A percentile compares a stretch with the other conserved stretches of the same genome.
These are phyloP conservation scores for Falco novaeseelandiae DNA, from an alignment of 2,797 vertebrate genomes.

Conservation along the genomic window DNA sequence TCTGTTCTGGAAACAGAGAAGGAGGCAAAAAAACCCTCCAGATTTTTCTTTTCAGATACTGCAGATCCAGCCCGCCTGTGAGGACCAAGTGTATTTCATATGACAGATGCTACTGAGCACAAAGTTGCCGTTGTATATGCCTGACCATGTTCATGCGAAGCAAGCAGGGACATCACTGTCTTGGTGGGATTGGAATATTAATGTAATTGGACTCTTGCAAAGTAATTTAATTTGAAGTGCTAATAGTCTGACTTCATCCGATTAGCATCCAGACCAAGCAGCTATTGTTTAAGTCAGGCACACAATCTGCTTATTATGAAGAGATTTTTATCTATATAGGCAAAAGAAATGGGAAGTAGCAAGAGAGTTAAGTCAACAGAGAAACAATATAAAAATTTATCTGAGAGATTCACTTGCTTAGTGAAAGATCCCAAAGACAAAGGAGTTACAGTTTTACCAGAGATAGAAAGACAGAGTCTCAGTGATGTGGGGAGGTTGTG, in stretches of 20 bases:
- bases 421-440: slow-evolving; percentile 23
- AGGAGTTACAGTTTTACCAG: neutral
- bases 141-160: neutral
- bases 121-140: neutral
- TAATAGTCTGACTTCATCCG: slow-evolving; percentile 6
- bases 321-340: neutral
- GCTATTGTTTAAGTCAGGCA: slow-evolving; percentile 5
- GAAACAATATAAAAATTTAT: neutral
- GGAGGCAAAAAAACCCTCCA: neutral
- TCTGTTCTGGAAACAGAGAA: neutral
- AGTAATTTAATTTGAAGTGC: slow-evolving; percentile 28
- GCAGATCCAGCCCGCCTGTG: neutral
- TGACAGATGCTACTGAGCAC: neutral
- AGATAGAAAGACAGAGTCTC: neutral
- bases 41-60: neutral
- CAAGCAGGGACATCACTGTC: neutral
- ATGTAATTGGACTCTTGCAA: neutral
- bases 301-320: neutral
- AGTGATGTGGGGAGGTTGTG: neutral
- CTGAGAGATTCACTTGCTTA: neutral
- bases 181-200: slow-evolving; percentile 28
- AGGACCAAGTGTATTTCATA: neutral
- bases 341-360: slow-evolving; percentile 9
- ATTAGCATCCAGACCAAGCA: neutral
- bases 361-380: neutral